phyloP scores from a whole-genome alignment of 1,140 invertebrate species.

The Gonatopus flavifemur region DNA sequence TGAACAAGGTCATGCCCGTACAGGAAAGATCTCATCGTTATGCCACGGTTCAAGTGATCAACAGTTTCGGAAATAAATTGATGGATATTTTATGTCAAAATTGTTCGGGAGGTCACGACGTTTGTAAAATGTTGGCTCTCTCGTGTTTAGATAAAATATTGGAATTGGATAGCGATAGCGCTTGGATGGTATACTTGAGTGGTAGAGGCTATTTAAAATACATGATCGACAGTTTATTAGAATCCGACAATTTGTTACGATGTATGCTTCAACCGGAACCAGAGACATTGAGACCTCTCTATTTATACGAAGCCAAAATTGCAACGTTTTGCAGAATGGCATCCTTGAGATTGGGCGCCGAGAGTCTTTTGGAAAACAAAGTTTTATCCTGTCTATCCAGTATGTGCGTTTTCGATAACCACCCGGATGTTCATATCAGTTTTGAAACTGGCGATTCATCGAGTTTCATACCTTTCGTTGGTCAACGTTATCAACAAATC shows the following conservation, averaged over 20 bases:
- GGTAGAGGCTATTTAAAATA: conserved; percentile 82
- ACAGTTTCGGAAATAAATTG: conserved; percentile 76
- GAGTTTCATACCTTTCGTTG: conserved; percentile 66
- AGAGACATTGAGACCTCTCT: conserved; percentile 73
- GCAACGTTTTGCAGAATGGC: conserved; percentile 77
- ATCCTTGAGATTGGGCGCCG: conserved; percentile 71
- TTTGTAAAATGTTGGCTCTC: conserved; percentile 85
- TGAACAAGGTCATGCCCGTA: conserved; percentile 45
- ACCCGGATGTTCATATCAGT: conserved; percentile 68
- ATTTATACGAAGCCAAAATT: conserved; percentile 88
- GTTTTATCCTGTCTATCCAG: conserved; percentile 72
- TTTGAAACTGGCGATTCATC: conserved; percentile 47
- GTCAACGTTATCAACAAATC: conserved; percentile 76
- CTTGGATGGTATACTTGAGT: conserved; percentile 74
- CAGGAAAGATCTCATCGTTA: conserved; percentile 53
- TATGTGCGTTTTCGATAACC: conserved; percentile 76
- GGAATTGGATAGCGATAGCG: conserved; percentile 71
- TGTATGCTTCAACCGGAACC: conserved; percentile 70
- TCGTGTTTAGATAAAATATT: conserved; percentile 79
- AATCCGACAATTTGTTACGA: conserved; percentile 73
- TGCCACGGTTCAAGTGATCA: conserved; percentile 60
- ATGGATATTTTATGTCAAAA: conserved; percentile 83
- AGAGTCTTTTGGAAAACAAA: conserved; percentile 74
- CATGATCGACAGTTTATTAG: conserved; percentile 76
- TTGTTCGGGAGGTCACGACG: conserved; percentile 83